Base-by-base conservation (phyloP, 2,888 invertebrate genomes). In the Esperia sulphurella region DNA sequence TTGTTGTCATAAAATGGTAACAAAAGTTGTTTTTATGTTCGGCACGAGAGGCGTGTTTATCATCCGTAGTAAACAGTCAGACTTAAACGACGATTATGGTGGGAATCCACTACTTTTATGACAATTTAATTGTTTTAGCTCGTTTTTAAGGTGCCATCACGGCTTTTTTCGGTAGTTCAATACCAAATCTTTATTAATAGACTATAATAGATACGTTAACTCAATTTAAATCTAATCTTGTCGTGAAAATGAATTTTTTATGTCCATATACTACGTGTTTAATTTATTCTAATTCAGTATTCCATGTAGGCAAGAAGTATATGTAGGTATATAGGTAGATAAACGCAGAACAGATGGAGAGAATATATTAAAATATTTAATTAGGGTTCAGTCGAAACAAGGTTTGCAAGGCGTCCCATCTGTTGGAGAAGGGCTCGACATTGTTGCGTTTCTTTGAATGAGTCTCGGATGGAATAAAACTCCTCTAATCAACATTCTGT, bases 1-100 rank as follows among this genome's bases (percentile, higher is more conserved):
- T 89, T 87, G 87, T 85, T 86, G 85, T 84, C 85, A 82, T 89
- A 88, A 89, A 89, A 86, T 84, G 75, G 83, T 84, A 86, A 88
- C 88, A 88, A 88, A 87, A 86, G 79, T 83, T 83, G 75, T 83
- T 87, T 84, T 89, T 84, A 88, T 79, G 83, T 81, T 80, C 80
- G 74, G 81, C 83, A 85, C 84, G 83, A 85, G 84, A 84, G 76
- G 68, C 69, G 73, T 78, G 79, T 87, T 82, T 84, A 85, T 86
- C 83, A 82, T 84, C 71, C 69, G 73, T 73, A 79, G 80, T 75
- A 75, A 84, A 77, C 68, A 80, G 75, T 70, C 71, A 71, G 66
- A 71, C 69, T 79, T 74, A 80, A 72, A 76, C 63, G 71, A 72
- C 75, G 74, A 79, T 80, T 77, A 75, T 73, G 72, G 82, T 83